Conservation (phyloP, 35 echinoderm and acorn worm genomes). For the Amphiura filiformis region DNA sequence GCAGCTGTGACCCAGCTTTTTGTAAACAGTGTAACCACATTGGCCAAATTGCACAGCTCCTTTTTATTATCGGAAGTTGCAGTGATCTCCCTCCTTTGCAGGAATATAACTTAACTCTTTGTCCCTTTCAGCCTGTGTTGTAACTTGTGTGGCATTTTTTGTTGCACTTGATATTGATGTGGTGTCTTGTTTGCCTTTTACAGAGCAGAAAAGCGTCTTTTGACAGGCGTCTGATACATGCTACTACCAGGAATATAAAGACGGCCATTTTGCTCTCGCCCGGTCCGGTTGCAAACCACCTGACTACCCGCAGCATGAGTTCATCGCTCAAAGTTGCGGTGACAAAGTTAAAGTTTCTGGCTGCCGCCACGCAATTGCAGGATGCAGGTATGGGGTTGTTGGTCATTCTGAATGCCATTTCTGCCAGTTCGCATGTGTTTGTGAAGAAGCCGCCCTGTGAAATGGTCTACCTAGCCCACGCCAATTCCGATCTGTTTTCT, state of each 20-base stretch:
- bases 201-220: background rate
- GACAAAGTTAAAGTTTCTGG: background rate
- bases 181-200: background rate
- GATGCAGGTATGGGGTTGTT: background rate
- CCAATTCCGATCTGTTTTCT: background rate
- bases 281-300: background rate
- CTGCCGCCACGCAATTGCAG: background rate
- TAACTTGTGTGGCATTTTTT: no score
- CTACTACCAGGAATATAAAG: background rate
- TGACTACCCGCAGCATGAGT: background rate
- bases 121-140: no score
- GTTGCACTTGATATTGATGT: no score
- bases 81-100: no score
- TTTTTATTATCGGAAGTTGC: no score
- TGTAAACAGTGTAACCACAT: no score
- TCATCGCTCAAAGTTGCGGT: background rate
- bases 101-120: no score
- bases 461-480: background rate
- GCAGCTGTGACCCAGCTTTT: no score
- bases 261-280: background rate
- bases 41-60: no score
- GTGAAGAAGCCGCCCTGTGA: background rate
- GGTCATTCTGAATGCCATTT: background rate
- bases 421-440: background rate
- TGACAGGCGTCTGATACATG: background rate